Base-by-base conservation (phyloP, 2,113 vertebrate genomes). In the Aphyosemion australe region DNA sequence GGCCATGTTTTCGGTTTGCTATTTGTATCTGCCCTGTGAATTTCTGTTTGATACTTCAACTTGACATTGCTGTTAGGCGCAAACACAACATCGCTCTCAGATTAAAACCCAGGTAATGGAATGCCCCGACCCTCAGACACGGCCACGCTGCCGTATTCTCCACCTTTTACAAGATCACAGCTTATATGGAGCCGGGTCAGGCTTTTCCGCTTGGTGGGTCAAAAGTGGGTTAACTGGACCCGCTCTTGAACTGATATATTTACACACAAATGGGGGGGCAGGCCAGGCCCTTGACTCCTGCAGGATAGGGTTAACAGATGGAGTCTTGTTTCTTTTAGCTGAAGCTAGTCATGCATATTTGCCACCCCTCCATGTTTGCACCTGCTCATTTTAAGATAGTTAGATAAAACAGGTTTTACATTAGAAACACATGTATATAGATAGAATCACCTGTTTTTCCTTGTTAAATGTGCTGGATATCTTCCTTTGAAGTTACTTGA, bases 11-110 rank as follows among this genome's bases (percentile, higher is more conserved):
- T 78, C 54, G 62, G 57, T 59, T 0, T 14, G 52, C 62, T 65
- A 76, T 62, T 63, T 72, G 51, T 70, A 78, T 78, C 68, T 76
- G 55, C 71, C 70, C 61, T 41, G 62, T 74, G 72, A 76, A 70
- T 79, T 76, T 79, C 21, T 48, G 20, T 68, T 72, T 79, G 65
- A 68, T 74, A 57, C 66, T 21, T 74, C 72, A 83, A 79, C 56
- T 60, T 39, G 64, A 75, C 57, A 52, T 45, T 41, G 8, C 50
- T 61, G 4, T 77, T 59, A 15, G 31, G 31, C 4, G 11, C 37
- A 42, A 69, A 73, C 52, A 50, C 65, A 12, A 31, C 74, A 63
- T 49, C 12, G 16, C 43, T 20, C 1, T 0, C 45, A 57, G 65
- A 72, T 83, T 61, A 76, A 68, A 80, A 66, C 54, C 37, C 16